Percentiles rank a stretch among this genome's conserved stretches.
Conservation (phyloP, 2,113 vertebrate species). For the Phocoena sinus region DNA sequence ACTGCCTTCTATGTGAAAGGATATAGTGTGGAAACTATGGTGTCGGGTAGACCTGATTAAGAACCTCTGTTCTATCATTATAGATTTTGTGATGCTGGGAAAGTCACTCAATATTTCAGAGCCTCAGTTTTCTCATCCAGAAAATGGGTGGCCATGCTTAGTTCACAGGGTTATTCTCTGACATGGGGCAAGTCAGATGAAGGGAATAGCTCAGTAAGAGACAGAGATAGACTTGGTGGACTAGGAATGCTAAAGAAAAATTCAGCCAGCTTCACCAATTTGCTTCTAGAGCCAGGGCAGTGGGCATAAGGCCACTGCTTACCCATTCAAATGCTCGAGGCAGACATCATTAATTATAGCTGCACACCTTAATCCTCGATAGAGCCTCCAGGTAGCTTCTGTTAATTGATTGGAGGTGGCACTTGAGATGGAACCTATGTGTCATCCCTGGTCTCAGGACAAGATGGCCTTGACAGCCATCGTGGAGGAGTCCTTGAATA, state of each 20-base stretch:
- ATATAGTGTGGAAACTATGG: neutral
- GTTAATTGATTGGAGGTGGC: too few relatives aligned
- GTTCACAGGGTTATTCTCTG: neutral
- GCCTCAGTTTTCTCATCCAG: neutral
- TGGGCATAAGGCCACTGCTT: neutral
- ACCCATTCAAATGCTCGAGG: neutral
- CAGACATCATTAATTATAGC: neutral
- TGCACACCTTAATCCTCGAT: too few relatives aligned
- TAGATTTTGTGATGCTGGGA: neutral
- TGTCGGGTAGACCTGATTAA: neutral
- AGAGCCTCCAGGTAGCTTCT: too few relatives aligned
- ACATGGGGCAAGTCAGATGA: neutral
- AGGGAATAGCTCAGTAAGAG: conserved; percentile 5
- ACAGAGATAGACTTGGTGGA: neutral
- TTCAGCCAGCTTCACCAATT: neutral
- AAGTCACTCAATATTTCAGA: neutral
- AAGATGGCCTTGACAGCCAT: neutral
- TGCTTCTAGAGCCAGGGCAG: neutral
- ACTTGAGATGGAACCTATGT: too few relatives aligned
- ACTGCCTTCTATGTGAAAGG: neutral
- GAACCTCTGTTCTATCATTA: neutral
- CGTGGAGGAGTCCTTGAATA: neutral
- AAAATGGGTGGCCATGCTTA: neutral
- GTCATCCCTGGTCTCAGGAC: too few relatives aligned
- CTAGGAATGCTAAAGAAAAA: neutral